phyloP scores from a whole-genome alignment of 37 sponge, comb jelly and placozoan genomes.

The Halisarca cf. caerulea region DNA sequence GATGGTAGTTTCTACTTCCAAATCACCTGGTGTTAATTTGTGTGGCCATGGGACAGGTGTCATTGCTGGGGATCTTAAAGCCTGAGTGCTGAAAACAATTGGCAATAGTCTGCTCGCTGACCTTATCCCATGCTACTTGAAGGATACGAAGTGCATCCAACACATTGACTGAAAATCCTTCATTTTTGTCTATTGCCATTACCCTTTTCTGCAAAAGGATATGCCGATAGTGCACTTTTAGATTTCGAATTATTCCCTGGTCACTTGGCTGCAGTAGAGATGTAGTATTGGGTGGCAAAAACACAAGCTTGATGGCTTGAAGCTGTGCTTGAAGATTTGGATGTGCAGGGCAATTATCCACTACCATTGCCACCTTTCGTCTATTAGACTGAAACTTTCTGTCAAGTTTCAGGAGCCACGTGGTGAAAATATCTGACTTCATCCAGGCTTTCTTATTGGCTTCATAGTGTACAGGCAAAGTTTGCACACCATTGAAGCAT shows the following conservation, averaged over 20 bases:
- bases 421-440: constrained; percentile 18
- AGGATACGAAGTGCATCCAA: constrained; percentile 10
- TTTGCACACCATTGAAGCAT: constrained; percentile 33
- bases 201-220: background rate
- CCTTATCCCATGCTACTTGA: background rate
- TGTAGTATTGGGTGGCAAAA: constrained; percentile 19
- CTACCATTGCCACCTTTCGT: background rate
- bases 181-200: background rate
- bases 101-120: constrained; percentile 4
- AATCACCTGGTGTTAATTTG: background rate
- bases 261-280: background rate
- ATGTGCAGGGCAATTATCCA: constrained; percentile 13
- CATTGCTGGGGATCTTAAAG: background rate
- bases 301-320: background rate
- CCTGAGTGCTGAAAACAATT: constrained; percentile 26
- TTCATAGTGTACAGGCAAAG: constrained; percentile 22
- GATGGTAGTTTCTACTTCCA: background rate
- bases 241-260: constrained; percentile 3
- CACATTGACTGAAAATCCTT: constrained; percentile 7
- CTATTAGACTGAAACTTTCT: background rate
- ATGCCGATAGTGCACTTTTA: background rate
- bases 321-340: background rate
- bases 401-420: constrained; percentile 5
- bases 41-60: too few species aligned
- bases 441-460: constrained; percentile 34